Evolutionary conservation across 2,113 vertebrate genomes (phyloP).

Genomic region (Engraulis encrasicolus): DNA sequence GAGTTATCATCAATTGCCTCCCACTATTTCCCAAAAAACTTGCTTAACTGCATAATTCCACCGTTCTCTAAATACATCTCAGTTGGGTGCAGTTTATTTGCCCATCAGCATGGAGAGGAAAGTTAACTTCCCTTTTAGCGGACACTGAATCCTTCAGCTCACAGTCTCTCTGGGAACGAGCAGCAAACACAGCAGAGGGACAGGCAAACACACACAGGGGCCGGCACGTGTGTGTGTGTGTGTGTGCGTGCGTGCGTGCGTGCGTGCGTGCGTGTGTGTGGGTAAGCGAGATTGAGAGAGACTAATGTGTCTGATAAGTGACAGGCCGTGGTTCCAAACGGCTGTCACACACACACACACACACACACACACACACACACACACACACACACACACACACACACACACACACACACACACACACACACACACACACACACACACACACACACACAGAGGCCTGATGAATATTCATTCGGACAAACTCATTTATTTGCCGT

Average conservation of each 20-base stretch:
- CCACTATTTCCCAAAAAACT: background rate
- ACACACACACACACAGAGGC: too few species aligned
- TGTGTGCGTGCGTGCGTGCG: too few species aligned
- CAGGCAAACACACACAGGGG: background rate
- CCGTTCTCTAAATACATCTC: background rate
- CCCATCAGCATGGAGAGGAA: background rate
- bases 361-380: too few species aligned
- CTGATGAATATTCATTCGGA: slow-evolving; percentile 52
- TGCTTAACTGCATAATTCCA: background rate
- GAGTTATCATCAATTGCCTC: too few species aligned
- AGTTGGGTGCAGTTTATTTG: background rate
- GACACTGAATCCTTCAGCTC: background rate
- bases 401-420: too few species aligned
- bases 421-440: too few species aligned
- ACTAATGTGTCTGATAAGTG: slow-evolving; percentile 44
- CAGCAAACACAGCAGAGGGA: background rate
- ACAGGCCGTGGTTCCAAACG: slow-evolving; percentile 25
- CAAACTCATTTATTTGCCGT: slow-evolving; percentile 42
- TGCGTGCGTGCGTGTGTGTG: too few species aligned
- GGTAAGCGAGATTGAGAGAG: slow-evolving; percentile 53
- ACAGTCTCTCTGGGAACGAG: background rate
- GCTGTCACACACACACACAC: too few species aligned
- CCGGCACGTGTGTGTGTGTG: slow-evolving; percentile 33
- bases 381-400: too few species aligned
- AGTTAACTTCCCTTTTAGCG: background rate